Evolutionary conservation across 2,797 vertebrate species (phyloP), one percentile per base, ranked within the genome.

Genomic region (Lutjanus argentimaculatus): DNA sequence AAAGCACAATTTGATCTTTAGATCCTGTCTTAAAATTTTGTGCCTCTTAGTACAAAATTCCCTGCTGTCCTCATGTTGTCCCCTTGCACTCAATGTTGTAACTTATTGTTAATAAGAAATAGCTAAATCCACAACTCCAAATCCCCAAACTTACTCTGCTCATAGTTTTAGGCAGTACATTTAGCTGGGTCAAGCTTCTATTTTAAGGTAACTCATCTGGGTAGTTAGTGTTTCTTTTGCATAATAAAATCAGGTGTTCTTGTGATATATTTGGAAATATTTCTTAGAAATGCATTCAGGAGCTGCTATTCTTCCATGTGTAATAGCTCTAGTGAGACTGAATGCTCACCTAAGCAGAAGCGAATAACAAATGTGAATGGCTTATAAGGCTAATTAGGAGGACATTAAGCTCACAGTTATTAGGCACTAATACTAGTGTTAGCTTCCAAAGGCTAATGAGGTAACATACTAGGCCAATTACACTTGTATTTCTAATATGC

Each of bases 371-470:
- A 86, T 84, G 58, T 79, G 73, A 90, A 75, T 72, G 82, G 80
- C 80, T 87, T 87, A 64, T 75, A 59, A 79, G 80, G 74, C 83
- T 85, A 89, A 90, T 91, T 88, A 86, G 71, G 69, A 83, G 53
- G 71, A 83, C 75, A 82, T 91, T 86, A 86, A 66, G 75, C 76
- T 70, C 75, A 67, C 66, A 67, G 72, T 82, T 85, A 85, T 91
- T 72, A 83, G 72, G 62, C 63, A 48, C 71, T 69, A 81, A 77
- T 70, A 75, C 69, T 69, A 51, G 75, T 51, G 67, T 82, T 88
- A 62, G 64, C 72, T 82, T 86, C 65, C 78, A 80, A 76, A 88
- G 75, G 82, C 75, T 91, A 92, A 90, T 90, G 84, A 87, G 85
- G 77, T 68, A 81, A 72, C 80, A 67, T 72, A 67, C 45, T 56